Percentiles rank a stretch among this genome's conserved stretches.
Evolutionary conservation across 2,888 invertebrate species (phyloP).

Genomic region (Spisula solida): DNA sequence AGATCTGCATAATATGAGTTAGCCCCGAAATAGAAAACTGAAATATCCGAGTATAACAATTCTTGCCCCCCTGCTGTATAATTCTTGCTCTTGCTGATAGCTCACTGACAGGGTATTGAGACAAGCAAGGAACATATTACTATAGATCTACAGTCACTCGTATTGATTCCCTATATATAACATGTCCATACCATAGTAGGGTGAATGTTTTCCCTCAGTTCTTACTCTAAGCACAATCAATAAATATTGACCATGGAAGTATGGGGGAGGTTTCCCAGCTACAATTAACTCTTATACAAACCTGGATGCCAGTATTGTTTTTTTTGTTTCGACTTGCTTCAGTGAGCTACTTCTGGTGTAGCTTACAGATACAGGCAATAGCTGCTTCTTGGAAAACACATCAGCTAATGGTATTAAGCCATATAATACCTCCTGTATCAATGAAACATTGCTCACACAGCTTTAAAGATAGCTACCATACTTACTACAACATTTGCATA

Average conservation of each 20-base stretch:
- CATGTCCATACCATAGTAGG: conserved; percentile 29
- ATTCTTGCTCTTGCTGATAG: conserved; percentile 14
- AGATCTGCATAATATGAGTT: neutral
- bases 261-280: conserved; percentile 54
- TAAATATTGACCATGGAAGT: conserved; percentile 65
- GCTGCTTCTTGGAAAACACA: neutral
- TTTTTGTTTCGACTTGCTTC: conserved; percentile 22
- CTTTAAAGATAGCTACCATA: too few species aligned
- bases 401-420: neutral
- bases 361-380: neutral
- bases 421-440: too few species aligned
- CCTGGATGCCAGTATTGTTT: conserved; percentile 45
- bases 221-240: conserved; percentile 53
- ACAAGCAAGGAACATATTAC: conserved; percentile 36
- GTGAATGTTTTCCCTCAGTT: conserved; percentile 30
- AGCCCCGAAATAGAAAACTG: conserved; percentile 10
- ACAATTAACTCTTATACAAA: conserved; percentile 44
- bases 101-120: conserved; percentile 28
- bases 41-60: neutral
- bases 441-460: too few species aligned
- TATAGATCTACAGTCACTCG: conserved; percentile 38
- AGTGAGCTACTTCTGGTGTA: neutral
- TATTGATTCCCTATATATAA: conserved; percentile 42
- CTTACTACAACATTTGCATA: too few species aligned
- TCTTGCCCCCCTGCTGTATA: conserved; percentile 27